These are phyloP conservation scores for human (Homo sapiens) DNA, from an alignment of 2,113 vertebrate species.

Conservation along the genomic window DNA sequence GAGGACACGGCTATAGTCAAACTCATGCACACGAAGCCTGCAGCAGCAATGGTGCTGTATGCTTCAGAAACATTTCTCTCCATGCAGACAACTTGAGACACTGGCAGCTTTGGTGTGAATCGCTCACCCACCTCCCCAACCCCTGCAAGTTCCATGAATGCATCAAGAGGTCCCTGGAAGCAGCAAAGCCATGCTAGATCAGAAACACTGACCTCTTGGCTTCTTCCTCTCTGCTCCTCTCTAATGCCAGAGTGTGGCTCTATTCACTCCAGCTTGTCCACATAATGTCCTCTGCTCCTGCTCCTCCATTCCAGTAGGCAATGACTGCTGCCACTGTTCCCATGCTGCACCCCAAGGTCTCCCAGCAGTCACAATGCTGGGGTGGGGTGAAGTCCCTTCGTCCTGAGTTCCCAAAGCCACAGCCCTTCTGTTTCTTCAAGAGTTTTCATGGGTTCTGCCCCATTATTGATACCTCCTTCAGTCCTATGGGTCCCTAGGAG, in stretches of 20 bases:
- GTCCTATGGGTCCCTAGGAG: not conserved
- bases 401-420: not conserved
- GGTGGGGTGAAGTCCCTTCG: not conserved
- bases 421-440: not conserved
- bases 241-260: too few relatives aligned
- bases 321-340: not conserved
- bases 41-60: not conserved
- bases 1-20: not conserved
- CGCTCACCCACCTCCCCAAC: not conserved
- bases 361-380: too few relatives aligned
- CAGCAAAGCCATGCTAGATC: not conserved
- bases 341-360: too few relatives aligned
- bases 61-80: not conserved
- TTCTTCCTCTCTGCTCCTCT: not conserved
- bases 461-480: not conserved
- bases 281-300: not conserved
- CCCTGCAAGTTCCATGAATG: not conserved
- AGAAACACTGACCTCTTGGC: too few relatives aligned
- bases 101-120: not conserved
- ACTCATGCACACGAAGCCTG: not conserved
- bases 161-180: not conserved
- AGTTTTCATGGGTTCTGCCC: not conserved
- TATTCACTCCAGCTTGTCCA: not conserved
- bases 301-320: not conserved
- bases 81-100: not conserved